Evolutionary conservation across 1,140 invertebrate genomes (phyloP).

Genomic region (Heterodera carotae): DNA sequence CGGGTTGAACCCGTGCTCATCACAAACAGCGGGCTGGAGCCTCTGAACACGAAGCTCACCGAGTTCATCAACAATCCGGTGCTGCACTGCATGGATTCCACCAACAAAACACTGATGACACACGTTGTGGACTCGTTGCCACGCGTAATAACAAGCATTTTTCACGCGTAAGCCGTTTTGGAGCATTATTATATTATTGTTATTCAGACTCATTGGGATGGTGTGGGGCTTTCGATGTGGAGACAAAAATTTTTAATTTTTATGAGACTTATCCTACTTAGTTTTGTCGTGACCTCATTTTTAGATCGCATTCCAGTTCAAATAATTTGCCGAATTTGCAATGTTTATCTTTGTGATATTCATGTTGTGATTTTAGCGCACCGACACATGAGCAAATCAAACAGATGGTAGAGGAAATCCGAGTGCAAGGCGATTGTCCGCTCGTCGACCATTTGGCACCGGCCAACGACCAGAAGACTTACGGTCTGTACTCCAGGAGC

Average conservation of each 20-base stretch:
- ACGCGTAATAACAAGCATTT: background rate
- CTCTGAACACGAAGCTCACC: slow-evolving; percentile 10
- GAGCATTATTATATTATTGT: too few relatives aligned
- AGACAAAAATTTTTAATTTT: too few relatives aligned
- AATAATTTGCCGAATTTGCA: too few relatives aligned
- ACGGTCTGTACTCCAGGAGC: too few relatives aligned
- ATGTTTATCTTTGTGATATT: slow-evolving; percentile 5
- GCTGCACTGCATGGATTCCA: background rate
- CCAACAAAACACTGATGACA: too few relatives aligned
- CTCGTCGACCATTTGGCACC: background rate
- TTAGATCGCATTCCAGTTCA: too few relatives aligned
- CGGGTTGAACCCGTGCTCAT: background rate
- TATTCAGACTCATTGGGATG: too few relatives aligned
- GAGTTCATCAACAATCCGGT: slow-evolving; percentile 29
- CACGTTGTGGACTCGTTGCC: too few relatives aligned
- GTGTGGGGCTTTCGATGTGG: too few relatives aligned
- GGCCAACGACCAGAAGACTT: background rate
- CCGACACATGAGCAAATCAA: slow-evolving; percentile 16
- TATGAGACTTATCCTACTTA: too few relatives aligned
- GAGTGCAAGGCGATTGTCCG: slow-evolving; percentile 22
- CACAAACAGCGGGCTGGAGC: slow-evolving; percentile 19
- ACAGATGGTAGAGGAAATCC: slow-evolving; percentile 17
- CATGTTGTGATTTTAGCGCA: slow-evolving; percentile 8
- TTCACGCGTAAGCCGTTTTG: background rate
- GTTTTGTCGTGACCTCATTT: too few relatives aligned